phyloP scores from a whole-genome alignment of 2,888 invertebrate species.

The Heliconius sara region DNA sequence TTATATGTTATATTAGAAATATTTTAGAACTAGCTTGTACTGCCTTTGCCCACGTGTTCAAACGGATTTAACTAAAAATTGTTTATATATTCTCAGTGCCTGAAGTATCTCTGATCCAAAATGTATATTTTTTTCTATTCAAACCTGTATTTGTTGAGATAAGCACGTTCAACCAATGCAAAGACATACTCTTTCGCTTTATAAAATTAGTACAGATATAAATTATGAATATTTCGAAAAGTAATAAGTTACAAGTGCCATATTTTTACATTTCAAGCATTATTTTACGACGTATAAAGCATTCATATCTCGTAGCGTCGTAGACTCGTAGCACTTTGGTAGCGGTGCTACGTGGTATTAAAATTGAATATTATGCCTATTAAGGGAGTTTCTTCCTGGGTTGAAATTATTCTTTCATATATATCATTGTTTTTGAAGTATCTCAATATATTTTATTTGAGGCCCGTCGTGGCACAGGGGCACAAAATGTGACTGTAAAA shows the following conservation, averaged over 20 bases:
- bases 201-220: not conserved
- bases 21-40: too few species aligned
- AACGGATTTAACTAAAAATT: too few species aligned
- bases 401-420: not conserved
- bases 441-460: not conserved
- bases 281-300: conserved; percentile 29
- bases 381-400: not conserved
- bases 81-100: too few species aligned
- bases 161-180: not conserved
- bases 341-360: conserved; percentile 22
- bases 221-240: not conserved
- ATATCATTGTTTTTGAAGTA: not conserved
- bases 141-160: not conserved
- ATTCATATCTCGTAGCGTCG: conserved; percentile 28
- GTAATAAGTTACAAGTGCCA: not conserved
- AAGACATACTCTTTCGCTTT: not conserved
- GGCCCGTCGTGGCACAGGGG: too few species aligned
- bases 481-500: too few species aligned
- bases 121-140: not conserved
- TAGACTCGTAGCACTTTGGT: conserved; percentile 26
- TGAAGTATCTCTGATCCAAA: not conserved
- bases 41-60: too few species aligned
- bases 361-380: conserved; percentile 21
- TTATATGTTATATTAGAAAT: too few species aligned
- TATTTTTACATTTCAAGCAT: conserved; percentile 17